Base-by-base conservation (phyloP, 1,140 invertebrate species). In the Drosophila kepulauana region DNA sequence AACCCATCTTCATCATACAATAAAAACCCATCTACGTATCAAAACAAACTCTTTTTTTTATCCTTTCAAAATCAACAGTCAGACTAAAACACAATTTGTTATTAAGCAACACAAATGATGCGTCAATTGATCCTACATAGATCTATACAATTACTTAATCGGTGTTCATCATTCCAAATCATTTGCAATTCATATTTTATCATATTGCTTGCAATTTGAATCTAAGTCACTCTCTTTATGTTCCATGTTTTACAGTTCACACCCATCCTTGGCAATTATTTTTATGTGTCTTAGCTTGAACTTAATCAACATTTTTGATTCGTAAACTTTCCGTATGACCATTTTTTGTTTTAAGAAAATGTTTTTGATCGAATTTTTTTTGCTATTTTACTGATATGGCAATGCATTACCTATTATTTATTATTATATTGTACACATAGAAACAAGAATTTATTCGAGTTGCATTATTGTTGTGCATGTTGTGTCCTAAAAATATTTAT, bases 111-210 rank as follows among this genome's bases (percentile, higher is more conserved):
- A 15, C 5, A 48, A 52, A 52, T 52, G 16, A 64, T 41, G 20
- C 20, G 20, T 20, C 20, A 20, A 20, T 20, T 20, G 20, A 20
- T 20, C 20, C 20, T 20, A 20, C 20, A 20, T 20, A 20, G 20
- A 20, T 20, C 20, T 20, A 35, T 30, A 33, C 38, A 69, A 20
- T 28, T 51, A 15, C 16, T 51, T 46, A 75, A 74, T 68, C 64
- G 71, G 80, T 77, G 67, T 78, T 69, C 61, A n/a, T 63, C 51
- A 54, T 54, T 75, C 64, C 13, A 58, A 73, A 13, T 16, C 43
- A 43, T 13, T 25, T 49, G 45, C 45, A n/a, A 67, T 54, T 48
- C 28, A 48, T 62, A 38, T 54, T 35, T 43, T 49, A 48, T 38
- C 43, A 68, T 41, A 38, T 58, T 54, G 52, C 52, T 68, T 68